Conservation (phyloP, 2,888 invertebrate genomes). For the Ophion ventricosus region DNA sequence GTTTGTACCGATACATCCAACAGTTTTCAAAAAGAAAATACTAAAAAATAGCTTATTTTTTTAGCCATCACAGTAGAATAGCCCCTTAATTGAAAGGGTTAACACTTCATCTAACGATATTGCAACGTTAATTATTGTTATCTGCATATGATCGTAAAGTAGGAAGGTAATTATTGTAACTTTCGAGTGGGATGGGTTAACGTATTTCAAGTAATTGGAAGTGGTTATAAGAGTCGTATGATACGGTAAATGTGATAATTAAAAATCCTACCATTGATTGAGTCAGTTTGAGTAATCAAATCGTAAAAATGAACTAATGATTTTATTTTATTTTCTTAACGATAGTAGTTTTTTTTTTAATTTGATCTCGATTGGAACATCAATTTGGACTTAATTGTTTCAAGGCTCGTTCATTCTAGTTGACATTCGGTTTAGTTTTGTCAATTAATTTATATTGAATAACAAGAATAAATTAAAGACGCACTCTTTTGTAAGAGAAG, state of each 20-base stretch:
- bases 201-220: not conserved
- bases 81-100: not conserved
- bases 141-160: too few species aligned
- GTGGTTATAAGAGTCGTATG: not conserved
- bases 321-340: not conserved
- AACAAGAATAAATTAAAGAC: not conserved
- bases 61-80: too few species aligned
- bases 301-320: not conserved
- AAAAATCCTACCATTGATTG: not conserved
- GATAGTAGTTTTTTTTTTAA: not conserved
- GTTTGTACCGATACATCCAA: too few species aligned
- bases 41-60: too few species aligned
- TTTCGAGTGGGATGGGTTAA: not conserved
- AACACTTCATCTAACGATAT: not conserved
- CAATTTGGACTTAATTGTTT: not conserved
- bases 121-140: too few species aligned
- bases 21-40: too few species aligned
- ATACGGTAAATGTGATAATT: not conserved
- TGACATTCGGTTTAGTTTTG: constrained; percentile 16
- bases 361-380: not conserved
- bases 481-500: constrained; percentile 10
- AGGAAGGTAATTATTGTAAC: not conserved
- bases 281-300: not conserved
- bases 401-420: not conserved
- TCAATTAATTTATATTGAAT: constrained; percentile 21